Conservation (phyloP, 1,140 invertebrate genomes). For the Lepidotrigona ventralis region DNA sequence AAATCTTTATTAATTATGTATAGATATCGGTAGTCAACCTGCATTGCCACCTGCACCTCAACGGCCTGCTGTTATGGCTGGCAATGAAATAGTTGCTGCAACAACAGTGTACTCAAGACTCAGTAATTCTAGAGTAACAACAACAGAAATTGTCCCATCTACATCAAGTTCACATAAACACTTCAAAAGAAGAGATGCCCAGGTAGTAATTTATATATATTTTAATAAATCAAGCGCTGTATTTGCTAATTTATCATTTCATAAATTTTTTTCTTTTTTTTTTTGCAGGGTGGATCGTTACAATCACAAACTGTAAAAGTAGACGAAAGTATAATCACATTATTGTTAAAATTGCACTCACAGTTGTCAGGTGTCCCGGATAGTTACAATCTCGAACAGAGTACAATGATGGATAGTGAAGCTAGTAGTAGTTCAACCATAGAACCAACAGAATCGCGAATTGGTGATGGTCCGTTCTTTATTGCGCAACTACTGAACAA, state of each 20-base stretch:
- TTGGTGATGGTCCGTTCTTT: constrained; percentile 94
- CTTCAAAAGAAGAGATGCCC: constrained; percentile 68
- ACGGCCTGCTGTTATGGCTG: constrained; percentile 79
- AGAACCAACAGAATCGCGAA: constrained; percentile 78
- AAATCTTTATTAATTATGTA: constrained; percentile 3
- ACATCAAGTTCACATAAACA: constrained; percentile 76
- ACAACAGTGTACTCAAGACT: constrained; percentile 66
- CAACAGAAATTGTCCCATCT: constrained; percentile 80
- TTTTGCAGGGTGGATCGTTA: constrained; percentile 26
- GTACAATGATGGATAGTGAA: constrained; percentile 77
- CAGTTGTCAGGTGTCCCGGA: constrained; percentile 91
- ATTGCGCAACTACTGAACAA: constrained; percentile 88
- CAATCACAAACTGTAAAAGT: constrained; percentile 79
- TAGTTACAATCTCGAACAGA: constrained; percentile 85
- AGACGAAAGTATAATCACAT: constrained; percentile 95
- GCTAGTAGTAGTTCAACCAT: constrained; percentile 56
- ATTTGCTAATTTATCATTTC: not conserved
- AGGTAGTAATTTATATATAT: constrained; percentile 61
- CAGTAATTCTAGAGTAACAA: constrained; percentile 67
- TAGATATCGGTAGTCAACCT: constrained; percentile 64
- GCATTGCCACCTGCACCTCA: constrained; percentile 77
- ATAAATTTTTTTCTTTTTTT: not conserved
- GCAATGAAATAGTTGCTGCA: constrained; percentile 80
- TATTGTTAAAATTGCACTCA: constrained; percentile 95
- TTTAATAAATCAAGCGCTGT: not conserved